Base-by-base conservation (phyloP, 1,140 invertebrate species). In the Dufourea novaeangliae region DNA sequence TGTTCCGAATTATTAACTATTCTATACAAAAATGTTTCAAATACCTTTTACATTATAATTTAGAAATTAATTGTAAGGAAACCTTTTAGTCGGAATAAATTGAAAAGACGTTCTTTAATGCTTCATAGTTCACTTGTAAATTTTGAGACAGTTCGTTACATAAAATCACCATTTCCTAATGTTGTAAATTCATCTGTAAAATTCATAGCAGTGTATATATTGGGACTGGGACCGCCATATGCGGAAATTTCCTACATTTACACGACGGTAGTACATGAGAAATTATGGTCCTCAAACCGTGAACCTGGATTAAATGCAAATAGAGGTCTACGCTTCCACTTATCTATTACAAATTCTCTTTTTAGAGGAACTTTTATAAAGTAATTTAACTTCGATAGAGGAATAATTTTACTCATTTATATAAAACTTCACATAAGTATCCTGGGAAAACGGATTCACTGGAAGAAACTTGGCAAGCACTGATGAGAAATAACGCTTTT, bases 391-490 rank as follows among this genome's bases (percentile, higher is more conserved):
- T 85, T 85, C 71, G 57, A 79, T 82, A 81, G 59, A 78, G 79
- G 79, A 85, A 82, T 84, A 82, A 85, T 85, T 85, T 82, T 79
- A 85, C 84, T 84, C 82, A 85, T 85, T 85, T 82, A 57, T 82
- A 75, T 70, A 70, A 81, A 84, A 81, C 61, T 84, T 81, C 73
- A 25, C 70, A 14, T 64, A 83, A 80, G 80, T 80, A 71, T 54
- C 56, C 54, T 32, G 52, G 57, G 61, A 72, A 71, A 78, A 84
- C 57, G 46, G 63, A 64, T 77, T 61, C 63, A 20, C 22, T 2
- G 39, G 29, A 54, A 72, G 76, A 79, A 84, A 75, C 59, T 77
- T 76, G 82, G 39, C 80, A 72, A 50, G 80, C 41, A 70, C 64
- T 59, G 67, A 72, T 59, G 54, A 29, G 29, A 56, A 75, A 72